These are phyloP conservation scores for Camponotus fellah DNA, from an alignment of 2,888 invertebrate genomes.

Conservation along the genomic window DNA sequence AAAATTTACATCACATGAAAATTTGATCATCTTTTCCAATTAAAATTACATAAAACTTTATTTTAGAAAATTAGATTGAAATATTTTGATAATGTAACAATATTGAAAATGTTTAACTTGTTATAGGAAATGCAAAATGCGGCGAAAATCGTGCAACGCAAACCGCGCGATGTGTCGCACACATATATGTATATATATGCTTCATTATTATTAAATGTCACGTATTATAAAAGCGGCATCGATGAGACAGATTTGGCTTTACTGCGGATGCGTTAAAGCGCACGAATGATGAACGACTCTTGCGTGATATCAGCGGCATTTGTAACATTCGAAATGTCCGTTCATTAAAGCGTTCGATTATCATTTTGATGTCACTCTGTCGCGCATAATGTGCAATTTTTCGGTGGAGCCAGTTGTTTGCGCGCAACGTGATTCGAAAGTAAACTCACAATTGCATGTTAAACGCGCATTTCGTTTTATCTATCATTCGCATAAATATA, in stretches of 20 bases:
- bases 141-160: conserved; percentile 15
- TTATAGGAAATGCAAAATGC: not conserved
- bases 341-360: conserved; percentile 35
- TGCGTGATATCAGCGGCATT: conserved; percentile 25
- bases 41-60: conserved; percentile 3
- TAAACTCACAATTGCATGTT: conserved; percentile 13
- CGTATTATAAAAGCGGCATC: conserved; percentile 26
- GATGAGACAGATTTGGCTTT: conserved; percentile 36
- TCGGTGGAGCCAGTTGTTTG: not conserved
- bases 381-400: conserved; percentile 27
- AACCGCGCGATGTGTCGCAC: not conserved
- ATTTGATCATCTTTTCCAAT: not conserved
- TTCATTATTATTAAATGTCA: conserved; percentile 46
- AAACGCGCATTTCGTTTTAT: not conserved
- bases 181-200: not conserved
- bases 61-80: not conserved
- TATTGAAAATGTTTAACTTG: not conserved
- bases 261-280: conserved; percentile 25
- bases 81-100: not conserved
- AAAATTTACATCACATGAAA: not conserved
- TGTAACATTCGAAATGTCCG: conserved; percentile 31
- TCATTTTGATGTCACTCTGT: conserved; percentile 30
- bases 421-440: not conserved
- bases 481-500: not conserved
- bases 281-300: conserved; percentile 35